Evolutionary conservation across 2,113 vertebrate genomes (phyloP).

Genomic region (Zootoca vivipara): DNA sequence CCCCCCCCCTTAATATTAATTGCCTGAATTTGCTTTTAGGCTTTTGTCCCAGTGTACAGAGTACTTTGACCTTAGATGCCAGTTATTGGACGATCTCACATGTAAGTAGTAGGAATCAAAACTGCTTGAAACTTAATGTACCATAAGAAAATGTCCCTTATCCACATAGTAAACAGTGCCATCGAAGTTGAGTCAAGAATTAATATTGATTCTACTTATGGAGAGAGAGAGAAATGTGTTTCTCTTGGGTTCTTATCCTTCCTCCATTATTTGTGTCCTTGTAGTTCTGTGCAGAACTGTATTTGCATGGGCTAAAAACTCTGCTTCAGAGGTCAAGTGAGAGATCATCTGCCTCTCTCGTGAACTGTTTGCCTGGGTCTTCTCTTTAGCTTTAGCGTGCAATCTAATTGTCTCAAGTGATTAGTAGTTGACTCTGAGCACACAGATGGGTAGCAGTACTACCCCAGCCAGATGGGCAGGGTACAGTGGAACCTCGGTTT

Average conservation of each 20-base stretch:
- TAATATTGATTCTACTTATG: not conserved
- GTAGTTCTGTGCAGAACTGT: not conserved
- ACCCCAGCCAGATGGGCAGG: no score
- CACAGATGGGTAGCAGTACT: not conserved
- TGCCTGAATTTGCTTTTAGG: conserved; percentile 73
- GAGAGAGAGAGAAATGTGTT: not conserved
- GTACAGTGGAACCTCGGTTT: no score
- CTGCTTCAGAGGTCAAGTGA: not conserved
- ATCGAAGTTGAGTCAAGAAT: not conserved
- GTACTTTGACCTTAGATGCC: conserved; percentile 97
- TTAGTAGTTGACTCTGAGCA: not conserved
- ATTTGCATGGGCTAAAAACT: not conserved
- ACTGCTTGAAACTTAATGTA: not conserved
- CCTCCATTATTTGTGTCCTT: not conserved
- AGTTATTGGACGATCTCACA: conserved; percentile 94
- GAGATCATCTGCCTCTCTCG: not conserved
- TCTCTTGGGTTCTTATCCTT: not conserved
- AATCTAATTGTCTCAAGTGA: not conserved
- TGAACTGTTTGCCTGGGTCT: not conserved
- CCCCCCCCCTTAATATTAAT: conserved; percentile 30
- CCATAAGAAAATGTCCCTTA: not conserved
- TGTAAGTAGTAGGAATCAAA: conserved; percentile 85
- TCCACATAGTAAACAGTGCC: not conserved
- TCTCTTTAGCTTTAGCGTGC: not conserved
- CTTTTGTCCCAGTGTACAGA: conserved; percentile 96